Conservation (phyloP, 2,797 vertebrate species). For the Rhodeus uyekii region DNA sequence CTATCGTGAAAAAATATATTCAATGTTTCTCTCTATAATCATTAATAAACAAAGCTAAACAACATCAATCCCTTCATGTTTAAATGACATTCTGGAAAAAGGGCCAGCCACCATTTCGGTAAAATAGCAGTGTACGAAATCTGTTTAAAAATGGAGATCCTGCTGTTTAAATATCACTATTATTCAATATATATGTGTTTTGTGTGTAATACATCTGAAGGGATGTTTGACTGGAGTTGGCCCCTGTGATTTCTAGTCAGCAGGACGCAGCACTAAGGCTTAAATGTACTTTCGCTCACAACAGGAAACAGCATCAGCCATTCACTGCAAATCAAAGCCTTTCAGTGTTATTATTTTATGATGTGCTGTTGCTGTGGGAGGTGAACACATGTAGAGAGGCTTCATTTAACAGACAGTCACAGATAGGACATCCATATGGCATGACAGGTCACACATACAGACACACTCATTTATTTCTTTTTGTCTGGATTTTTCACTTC, state of each 20-base stretch:
- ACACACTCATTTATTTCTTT: neutral
- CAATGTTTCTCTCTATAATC: neutral
- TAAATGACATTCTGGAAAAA: neutral
- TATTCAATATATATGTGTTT: constrained; percentile 18
- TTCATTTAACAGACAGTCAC: constrained; percentile 41
- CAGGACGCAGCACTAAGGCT: constrained; percentile 27
- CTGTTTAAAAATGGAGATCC: constrained; percentile 1
- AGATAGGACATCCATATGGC: constrained; percentile 23
- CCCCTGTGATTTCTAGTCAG: constrained; percentile 27
- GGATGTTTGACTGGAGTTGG: constrained; percentile 27
- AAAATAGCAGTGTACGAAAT: constrained; percentile 43
- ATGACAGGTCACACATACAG: constrained; percentile 3
- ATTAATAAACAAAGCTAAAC: constrained; percentile 20
- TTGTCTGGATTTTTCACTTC: constrained; percentile 7
- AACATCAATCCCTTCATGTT: constrained; percentile 2
- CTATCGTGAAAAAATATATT: neutral
- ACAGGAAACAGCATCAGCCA: constrained; percentile 46
- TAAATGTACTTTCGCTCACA: constrained; percentile 46
- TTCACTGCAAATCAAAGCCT: constrained; percentile 47
- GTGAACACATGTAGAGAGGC: constrained; percentile 7
- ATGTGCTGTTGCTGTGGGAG: constrained; percentile 10
- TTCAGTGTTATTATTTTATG: constrained; percentile 48
- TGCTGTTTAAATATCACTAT: constrained; percentile 35
- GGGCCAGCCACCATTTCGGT: constrained; percentile 29
- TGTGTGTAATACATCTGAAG: constrained; percentile 28